These are phyloP conservation scores for Porphyrio hochstetteri DNA, from an alignment of 2,113 vertebrate species.

Conservation along the genomic window DNA sequence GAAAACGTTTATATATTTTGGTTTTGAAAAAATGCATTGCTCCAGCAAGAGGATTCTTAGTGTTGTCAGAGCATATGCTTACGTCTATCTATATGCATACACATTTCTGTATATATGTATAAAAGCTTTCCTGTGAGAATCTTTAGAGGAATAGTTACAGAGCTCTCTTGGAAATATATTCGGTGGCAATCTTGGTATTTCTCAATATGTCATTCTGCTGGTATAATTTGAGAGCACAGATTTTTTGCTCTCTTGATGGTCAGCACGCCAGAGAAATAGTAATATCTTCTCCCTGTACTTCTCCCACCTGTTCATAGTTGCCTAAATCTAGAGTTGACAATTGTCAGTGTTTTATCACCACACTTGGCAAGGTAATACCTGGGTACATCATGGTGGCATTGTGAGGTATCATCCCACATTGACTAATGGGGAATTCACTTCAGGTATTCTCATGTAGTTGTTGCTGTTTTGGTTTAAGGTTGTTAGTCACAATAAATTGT, in stretches of 20 bases:
- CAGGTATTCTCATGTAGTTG: background rate
- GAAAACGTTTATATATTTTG: background rate
- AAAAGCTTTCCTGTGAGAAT: background rate
- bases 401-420: background rate
- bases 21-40: background rate
- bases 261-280: background rate
- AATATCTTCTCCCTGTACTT: background rate
- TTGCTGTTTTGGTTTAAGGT: background rate
- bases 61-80: background rate
- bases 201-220: background rate
- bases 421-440: background rate
- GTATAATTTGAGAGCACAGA: background rate
- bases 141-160: background rate
- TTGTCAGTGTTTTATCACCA: background rate
- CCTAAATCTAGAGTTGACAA: background rate
- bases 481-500: background rate
- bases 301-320: background rate
- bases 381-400: rapidly evolving
- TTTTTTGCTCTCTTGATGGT: background rate
- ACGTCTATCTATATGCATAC: background rate
- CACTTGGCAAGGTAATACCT: background rate
- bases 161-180: background rate
- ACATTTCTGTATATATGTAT: background rate
- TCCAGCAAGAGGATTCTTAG: background rate
- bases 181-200: background rate